A percentile compares a stretch with the other conserved stretches of the same genome.
Conservation (phyloP, 1,140 invertebrate species). For the Xylocopa sonorina region DNA sequence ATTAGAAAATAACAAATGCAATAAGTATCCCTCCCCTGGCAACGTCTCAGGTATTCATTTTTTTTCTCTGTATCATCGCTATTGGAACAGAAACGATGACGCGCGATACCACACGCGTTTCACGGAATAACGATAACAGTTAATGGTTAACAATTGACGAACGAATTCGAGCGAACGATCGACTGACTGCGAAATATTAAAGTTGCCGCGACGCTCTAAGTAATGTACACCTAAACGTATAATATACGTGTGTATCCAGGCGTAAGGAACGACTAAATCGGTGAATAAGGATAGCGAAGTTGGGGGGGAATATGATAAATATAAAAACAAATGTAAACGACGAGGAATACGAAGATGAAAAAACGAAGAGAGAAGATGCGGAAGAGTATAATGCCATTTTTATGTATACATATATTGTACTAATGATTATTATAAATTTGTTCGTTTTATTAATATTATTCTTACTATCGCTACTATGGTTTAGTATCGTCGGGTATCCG, state of each 20-base stretch:
- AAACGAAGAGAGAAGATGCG: background rate
- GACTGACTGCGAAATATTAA: background rate
- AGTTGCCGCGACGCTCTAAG: constrained; percentile 12
- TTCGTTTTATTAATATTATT: constrained; percentile 55
- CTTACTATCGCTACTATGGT: constrained; percentile 37
- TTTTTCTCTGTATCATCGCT: no score
- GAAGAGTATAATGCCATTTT: constrained; percentile 58
- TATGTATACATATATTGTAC: constrained; percentile 59
- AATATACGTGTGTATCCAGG: constrained; percentile 40
- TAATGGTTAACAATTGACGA: no score
- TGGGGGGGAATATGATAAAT: constrained; percentile 3
- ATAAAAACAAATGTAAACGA: constrained; percentile 16
- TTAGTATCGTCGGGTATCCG: constrained; percentile 44
- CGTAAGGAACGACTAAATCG: constrained; percentile 32
- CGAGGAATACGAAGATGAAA: background rate
- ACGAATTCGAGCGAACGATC: background rate
- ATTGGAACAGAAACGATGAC: no score
- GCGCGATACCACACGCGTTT: no score
- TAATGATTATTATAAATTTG: constrained; percentile 56
- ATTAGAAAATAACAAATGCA: no score
- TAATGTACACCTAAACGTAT: constrained; percentile 23
- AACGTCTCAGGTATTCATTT: no score
- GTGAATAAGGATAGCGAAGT: constrained; percentile 37
- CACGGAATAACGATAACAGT: no score
- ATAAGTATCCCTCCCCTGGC: no score